These are phyloP conservation scores for Pocillopora verrucosa DNA, from an alignment of 64 coral and sea anemone genomes.

Conservation along the genomic window DNA sequence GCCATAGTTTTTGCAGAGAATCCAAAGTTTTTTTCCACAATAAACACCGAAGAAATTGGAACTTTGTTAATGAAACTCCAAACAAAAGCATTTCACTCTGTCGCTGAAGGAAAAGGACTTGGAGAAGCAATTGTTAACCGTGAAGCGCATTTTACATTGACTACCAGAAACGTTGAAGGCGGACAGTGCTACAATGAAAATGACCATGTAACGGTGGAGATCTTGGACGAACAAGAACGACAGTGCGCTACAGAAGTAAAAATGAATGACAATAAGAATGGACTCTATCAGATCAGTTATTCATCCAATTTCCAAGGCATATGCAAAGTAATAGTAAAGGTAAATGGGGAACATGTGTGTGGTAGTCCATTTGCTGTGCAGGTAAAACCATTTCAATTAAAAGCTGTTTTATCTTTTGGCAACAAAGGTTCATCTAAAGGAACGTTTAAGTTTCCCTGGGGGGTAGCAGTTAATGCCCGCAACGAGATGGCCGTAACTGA, in stretches of 20 bases:
- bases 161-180: slow-evolving; percentile 59
- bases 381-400: neutral
- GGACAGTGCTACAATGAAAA: slow-evolving; percentile 43
- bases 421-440: neutral
- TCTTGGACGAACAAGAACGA: slow-evolving; percentile 29
- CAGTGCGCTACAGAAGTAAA: neutral
- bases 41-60: neutral
- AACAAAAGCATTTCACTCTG: neutral
- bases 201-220: slow-evolving; percentile 39
- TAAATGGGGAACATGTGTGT: slow-evolving; percentile 18
- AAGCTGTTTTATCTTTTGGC: neutral
- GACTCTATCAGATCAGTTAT: slow-evolving; percentile 48
- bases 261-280: slow-evolving; percentile 63
- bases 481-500: slow-evolving; percentile 17
- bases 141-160: slow-evolving; percentile 39
- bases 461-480: neutral
- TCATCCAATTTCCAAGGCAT: neutral
- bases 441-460: neutral
- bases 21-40: neutral
- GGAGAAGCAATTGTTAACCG: neutral
- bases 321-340: neutral
- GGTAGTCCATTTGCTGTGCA: slow-evolving; percentile 14
- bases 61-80: neutral
- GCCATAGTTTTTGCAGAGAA: neutral
- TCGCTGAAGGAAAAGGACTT: slow-evolving; percentile 15